Conservation (phyloP, 2,888 invertebrate genomes). For the Pedicia rivosa region DNA sequence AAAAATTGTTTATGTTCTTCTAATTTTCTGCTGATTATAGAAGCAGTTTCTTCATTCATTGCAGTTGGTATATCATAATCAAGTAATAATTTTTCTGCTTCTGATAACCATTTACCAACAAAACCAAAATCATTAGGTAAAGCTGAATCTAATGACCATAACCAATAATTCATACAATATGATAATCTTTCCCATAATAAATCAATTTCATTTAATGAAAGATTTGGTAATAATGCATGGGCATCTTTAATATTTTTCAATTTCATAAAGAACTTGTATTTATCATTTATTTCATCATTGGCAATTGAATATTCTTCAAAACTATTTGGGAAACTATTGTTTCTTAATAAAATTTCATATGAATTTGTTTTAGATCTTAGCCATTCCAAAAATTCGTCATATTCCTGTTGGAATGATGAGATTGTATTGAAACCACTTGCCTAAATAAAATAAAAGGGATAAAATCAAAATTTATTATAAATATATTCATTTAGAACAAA, state of each 20-base stretch:
- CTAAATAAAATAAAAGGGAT: conserved; percentile 16
- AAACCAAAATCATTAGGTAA: conserved; percentile 74
- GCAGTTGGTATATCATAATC: conserved; percentile 68
- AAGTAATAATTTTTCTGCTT: conserved; percentile 66
- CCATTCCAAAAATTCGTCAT: conserved; percentile 68
- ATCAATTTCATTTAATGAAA: conserved; percentile 74
- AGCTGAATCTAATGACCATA: conserved; percentile 72
- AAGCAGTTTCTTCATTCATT: conserved; percentile 80
- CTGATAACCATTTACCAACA: conserved; percentile 80
- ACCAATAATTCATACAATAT: conserved; percentile 66
- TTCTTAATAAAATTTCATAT: conserved; percentile 60
- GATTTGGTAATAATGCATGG: conserved; percentile 58
- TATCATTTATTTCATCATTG: conserved; percentile 59
- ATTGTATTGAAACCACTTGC: conserved; percentile 58
- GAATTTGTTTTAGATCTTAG: conserved; percentile 59
- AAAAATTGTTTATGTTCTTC: conserved; percentile 86
- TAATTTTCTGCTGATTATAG: conserved; percentile 70
- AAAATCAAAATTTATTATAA: not conserved
- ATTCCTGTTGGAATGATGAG: conserved; percentile 64
- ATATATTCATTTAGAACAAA: conserved; percentile 17
- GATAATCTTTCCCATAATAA: conserved; percentile 69
- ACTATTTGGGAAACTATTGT: conserved; percentile 55
- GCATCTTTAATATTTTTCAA: conserved; percentile 65
- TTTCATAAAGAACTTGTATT: conserved; percentile 55
- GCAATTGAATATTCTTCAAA: conserved; percentile 69